Evolutionary conservation across 2,888 invertebrate species (phyloP).

Genomic region (Hemicrepidius hirtus): DNA sequence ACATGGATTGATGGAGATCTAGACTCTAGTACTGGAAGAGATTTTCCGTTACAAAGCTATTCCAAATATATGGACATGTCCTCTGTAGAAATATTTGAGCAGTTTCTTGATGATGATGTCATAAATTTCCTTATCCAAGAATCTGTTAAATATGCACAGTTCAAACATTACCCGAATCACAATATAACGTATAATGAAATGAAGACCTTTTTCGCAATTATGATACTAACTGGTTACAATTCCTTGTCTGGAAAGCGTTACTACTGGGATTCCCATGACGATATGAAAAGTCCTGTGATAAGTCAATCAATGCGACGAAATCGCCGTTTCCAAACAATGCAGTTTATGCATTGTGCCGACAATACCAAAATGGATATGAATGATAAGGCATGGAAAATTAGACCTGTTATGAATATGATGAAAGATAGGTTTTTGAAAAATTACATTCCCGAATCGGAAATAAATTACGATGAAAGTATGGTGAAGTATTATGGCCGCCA

Average conservation of each 20-base stretch:
- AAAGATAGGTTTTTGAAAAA: slow-evolving; percentile 64
- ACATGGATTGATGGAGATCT: too few species aligned
- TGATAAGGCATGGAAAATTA: background rate
- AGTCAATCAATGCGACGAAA: background rate
- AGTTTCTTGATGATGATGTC: too few species aligned
- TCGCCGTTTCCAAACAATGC: background rate
- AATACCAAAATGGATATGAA: background rate
- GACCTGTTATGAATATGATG: background rate
- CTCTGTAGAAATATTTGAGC: too few species aligned
- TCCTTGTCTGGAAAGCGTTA: background rate
- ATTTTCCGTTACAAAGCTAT: too few species aligned
- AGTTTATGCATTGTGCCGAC: background rate
- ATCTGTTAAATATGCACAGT: too few species aligned
- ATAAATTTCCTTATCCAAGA: too few species aligned
- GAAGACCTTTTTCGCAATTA: background rate
- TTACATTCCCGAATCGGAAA: slow-evolving; percentile 36
- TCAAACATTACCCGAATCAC: too few species aligned
- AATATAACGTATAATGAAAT: too few species aligned
- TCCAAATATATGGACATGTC: too few species aligned
- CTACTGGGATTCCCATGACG: background rate
- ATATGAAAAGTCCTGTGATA: background rate
- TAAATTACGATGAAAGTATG: slow-evolving; percentile 56
- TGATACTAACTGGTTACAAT: background rate
- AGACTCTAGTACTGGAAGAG: too few species aligned
- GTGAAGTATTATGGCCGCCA: slow-evolving; percentile 57